phyloP scores from a whole-genome alignment of 2,888 invertebrate species.

The Brachyopa scutellaris region DNA sequence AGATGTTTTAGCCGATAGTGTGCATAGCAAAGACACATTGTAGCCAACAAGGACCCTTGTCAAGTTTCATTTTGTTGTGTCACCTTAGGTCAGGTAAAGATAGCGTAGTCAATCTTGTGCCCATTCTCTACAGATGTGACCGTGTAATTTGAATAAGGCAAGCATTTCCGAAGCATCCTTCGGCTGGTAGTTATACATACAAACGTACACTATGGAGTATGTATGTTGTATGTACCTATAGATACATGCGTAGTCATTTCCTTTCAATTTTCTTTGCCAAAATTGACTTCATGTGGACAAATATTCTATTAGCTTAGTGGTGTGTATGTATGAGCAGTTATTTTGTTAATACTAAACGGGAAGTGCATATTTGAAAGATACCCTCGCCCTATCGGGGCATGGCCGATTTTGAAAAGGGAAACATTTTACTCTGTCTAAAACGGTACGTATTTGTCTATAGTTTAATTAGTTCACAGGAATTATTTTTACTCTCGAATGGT shows the following conservation, averaged over 20 bases:
- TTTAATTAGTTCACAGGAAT: too few species aligned
- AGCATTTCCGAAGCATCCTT: constrained; percentile 42
- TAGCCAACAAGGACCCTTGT: constrained; percentile 59
- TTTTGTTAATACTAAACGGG: neutral
- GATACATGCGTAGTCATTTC: constrained; percentile 4
- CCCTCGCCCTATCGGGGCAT: too few species aligned
- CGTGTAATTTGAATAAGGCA: constrained; percentile 53
- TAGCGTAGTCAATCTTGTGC: constrained; percentile 63
- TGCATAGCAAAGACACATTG: constrained; percentile 5
- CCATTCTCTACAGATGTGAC: constrained; percentile 27
- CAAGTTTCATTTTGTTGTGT: constrained; percentile 70
- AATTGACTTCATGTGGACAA: constrained; percentile 10
- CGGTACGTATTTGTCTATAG: too few species aligned
- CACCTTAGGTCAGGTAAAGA: constrained; percentile 70
- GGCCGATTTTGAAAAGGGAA: too few species aligned
- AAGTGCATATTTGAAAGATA: neutral
- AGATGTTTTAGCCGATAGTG: constrained; percentile 61
- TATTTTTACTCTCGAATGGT: too few species aligned
- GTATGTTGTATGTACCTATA: neutral
- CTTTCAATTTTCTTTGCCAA: constrained; percentile 11
- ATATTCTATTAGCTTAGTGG: constrained; percentile 24
- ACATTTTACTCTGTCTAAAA: too few species aligned
- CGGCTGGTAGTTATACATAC: neutral
- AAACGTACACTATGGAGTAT: too few species aligned
- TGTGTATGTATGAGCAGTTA: too few species aligned